Base-by-base conservation (phyloP, 2,797 vertebrate genomes). In the Argentina silus region DNA sequence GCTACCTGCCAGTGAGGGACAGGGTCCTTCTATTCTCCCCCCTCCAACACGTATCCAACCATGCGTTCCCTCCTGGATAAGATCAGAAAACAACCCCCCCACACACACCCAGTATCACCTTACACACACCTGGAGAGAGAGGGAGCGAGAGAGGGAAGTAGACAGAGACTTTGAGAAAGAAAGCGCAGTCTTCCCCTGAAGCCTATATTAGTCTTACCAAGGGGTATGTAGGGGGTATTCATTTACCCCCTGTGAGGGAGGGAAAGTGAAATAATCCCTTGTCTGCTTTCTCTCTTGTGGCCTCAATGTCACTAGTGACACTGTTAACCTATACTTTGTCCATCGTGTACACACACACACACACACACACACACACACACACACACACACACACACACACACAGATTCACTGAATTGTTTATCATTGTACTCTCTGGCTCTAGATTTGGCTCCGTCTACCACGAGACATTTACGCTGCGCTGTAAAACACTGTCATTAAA, bases 401-500 rank as follows among this genome's bases (percentile, higher is more conserved):
- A 11, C 47, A 14, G 47, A 57, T 8, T n/a, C n/a, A 57, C 14
- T 12, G 61, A 62, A 67, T 69, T 84, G 81, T 80, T 87, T 83
- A 81, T 84, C 64, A 74, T 81, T 75, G 69, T 81, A 70, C 62
- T 87, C 74, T 76, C 67, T 66, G 27, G 4, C 65, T 85, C 80
- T 81, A 78, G 45, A 78, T 86, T 21, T 19, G 80, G 74, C 78
- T 45, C 78, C 74, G 66, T 85, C 85, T 78, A 80, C 80, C 81
- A 81, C 84, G 82, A 74, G 77, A 86, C 80, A 84, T 87, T 88
- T 84, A 79, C 55, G 48, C 69, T 19, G 6, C n/a, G 71, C 78
- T 71, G 75, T 88, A 78, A 86, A 88, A 88, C 76, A 68, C 75
- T 81, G 80, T 84, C 78, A 82, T 88, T 88, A 85, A 86, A 81